Evolutionary conservation across 2,113 vertebrate species (phyloP).

Genomic region (Seriola rivoliana): DNA sequence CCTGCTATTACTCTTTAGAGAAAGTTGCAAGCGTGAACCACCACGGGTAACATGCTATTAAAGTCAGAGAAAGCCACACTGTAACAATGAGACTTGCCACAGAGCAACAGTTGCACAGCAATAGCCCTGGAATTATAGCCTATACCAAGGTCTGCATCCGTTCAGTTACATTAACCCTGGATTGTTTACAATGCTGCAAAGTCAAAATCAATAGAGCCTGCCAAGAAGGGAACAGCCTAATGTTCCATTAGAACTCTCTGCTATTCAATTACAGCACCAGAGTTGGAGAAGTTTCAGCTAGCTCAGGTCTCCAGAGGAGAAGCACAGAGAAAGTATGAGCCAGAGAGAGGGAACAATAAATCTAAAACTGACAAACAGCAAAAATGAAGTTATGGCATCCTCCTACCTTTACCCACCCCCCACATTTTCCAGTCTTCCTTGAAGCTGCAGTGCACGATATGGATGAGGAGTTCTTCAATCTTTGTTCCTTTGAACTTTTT

Average conservation of each 20-base stretch:
- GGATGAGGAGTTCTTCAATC: constrained; percentile 31
- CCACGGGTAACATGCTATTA: constrained; percentile 9
- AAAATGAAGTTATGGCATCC: constrained; percentile 73
- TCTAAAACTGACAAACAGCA: constrained; percentile 77
- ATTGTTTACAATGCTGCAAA: constrained; percentile 79
- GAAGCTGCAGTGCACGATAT: constrained; percentile 21
- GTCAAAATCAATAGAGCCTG: constrained; percentile 79
- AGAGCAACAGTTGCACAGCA: constrained; percentile 51
- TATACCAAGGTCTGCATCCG: constrained; percentile 64
- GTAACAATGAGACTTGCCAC: constrained; percentile 30
- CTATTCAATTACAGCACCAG: constrained; percentile 75
- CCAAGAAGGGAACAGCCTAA: constrained; percentile 74
- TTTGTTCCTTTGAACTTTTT: constrained; percentile 37
- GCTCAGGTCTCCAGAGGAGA: constrained; percentile 75
- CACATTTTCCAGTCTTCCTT: constrained; percentile 40
- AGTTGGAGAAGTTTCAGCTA: constrained; percentile 75
- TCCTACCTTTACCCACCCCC: constrained; percentile 37
- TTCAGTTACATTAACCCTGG: constrained; percentile 65
- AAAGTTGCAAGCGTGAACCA: background rate
- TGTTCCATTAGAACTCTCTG: constrained; percentile 76
- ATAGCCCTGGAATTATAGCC: constrained; percentile 52
- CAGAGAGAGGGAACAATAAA: constrained; percentile 69
- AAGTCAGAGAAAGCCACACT: constrained; percentile 25
- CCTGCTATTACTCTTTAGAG: constrained; percentile 23
- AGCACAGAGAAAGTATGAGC: constrained; percentile 60